Conservation (phyloP, 2,888 invertebrate species). For the Mesopsocus fuscifrons region DNA sequence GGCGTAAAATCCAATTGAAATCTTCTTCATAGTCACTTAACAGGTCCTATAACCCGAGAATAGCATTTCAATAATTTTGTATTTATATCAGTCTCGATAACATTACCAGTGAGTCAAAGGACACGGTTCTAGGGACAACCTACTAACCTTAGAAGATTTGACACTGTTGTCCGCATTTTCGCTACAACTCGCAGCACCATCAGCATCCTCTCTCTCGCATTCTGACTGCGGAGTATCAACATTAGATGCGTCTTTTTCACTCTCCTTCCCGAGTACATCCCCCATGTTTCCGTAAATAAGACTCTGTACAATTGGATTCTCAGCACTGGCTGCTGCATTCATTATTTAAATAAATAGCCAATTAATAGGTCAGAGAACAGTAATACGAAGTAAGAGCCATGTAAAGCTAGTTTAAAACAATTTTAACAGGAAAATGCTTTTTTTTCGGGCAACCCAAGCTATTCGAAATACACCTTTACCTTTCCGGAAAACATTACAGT, state of each 20-base stretch:
- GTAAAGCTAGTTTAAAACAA: too few relatives aligned
- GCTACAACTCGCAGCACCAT: constrained; percentile 14
- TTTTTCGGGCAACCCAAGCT: not conserved
- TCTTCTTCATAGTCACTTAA: constrained; percentile 11
- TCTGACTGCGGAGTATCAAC: constrained; percentile 13
- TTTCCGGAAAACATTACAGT: not conserved
- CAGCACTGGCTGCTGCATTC: not conserved
- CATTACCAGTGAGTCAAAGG: too few relatives aligned
- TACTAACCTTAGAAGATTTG: too few relatives aligned
- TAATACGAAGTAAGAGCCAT: not conserved
- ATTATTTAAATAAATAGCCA: not conserved
- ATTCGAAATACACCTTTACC: too few relatives aligned
- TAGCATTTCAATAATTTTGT: too few relatives aligned
- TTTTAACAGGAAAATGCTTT: too few relatives aligned
- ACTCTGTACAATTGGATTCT: constrained; percentile 7
- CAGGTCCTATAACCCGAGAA: constrained; percentile 14
- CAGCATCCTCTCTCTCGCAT: constrained; percentile 15
- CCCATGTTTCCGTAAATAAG: constrained; percentile 15
- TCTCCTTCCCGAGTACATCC: constrained; percentile 17
- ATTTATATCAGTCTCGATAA: too few relatives aligned
- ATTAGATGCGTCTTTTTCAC: constrained; percentile 15
- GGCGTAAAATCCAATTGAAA: not conserved
- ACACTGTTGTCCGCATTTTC: not conserved
- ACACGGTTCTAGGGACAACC: too few relatives aligned
- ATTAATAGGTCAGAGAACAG: not conserved